Percentiles rank a stretch among this genome's conserved stretches.
phyloP scores from a whole-genome alignment of 2,113 vertebrate species.

The Chionomys nivalis region DNA sequence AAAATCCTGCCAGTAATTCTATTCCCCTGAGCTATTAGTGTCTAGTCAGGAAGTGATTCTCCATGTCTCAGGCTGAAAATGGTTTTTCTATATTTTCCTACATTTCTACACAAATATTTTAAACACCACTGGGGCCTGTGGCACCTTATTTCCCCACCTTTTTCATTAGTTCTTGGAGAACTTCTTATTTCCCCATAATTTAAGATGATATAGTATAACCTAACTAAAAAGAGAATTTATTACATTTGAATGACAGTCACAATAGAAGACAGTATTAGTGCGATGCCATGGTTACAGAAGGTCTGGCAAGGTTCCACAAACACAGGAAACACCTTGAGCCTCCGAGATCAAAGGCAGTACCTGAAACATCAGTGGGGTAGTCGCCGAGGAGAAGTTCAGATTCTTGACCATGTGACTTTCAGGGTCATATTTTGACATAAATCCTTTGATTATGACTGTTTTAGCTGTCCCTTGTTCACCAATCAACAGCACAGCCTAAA shows the following conservation, averaged over 20 bases:
- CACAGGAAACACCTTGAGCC: accelerated
- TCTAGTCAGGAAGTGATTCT: neutral
- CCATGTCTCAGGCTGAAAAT: neutral
- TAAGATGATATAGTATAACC: neutral
- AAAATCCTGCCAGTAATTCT: neutral
- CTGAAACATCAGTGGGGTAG: constrained; percentile 97
- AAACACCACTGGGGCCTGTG: neutral
- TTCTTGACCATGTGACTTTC: constrained; percentile 92
- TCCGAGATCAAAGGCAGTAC: constrained; percentile 80
- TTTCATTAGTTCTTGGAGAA: neutral
- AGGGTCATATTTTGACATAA: constrained; percentile 94
- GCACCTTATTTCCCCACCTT: neutral
- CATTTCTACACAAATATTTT: neutral
- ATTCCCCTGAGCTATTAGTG: neutral
- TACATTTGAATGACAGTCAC: neutral
- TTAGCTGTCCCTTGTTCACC: constrained; percentile 98
- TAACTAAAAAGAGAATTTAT: neutral
- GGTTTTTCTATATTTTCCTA: neutral
- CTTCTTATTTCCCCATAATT: neutral
- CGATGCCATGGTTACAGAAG: accelerated
- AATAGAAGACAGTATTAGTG: neutral
- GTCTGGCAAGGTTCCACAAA: no score
- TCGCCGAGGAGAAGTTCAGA: constrained; percentile 97
- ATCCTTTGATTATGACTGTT: constrained; percentile 95
- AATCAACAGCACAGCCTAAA: constrained; percentile 94